Evolutionary conservation across 2,888 invertebrate genomes (phyloP), one percentile per base, ranked within the genome.

Genomic region (Cactoblastis cactorum): DNA sequence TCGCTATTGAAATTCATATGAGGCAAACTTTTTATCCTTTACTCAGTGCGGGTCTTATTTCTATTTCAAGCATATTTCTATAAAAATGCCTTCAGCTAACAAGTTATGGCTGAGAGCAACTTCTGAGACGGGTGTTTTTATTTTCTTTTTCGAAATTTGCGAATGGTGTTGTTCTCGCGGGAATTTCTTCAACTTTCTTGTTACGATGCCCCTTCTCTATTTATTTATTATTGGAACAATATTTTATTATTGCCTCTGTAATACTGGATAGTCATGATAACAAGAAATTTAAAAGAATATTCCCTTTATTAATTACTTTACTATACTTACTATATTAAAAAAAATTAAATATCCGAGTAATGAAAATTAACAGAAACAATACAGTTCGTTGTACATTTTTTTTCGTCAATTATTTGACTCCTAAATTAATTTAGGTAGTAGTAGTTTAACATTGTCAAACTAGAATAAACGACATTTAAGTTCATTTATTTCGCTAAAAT

Each of bases 121-220:
- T 72, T 72, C 67, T 58, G 58, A 72, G 67, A 63, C 59, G 69
- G 62, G 63, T 51, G 67, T 73, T 72, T 74, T 74, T 71, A 67
- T 74, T 74, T 73, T 69, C 66, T 69, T 78, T 74, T 74, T 65
- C 67, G 62, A 73, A 78, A 73, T 76, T 77, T 72, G 67, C 65
- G 67, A 78, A 77, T 72, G 69, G 67, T 69, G 67, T 69, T 71
- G 67, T 67, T 71, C 79, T 68, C 72, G 60, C 53, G 74, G 69
- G 78, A 69, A 74, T 76, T 74, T 64, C 59, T 57, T 68, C 65
- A 75, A 78, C 67, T 77, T 77, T 72, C 66, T 74, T 74, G 68
- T 74, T 74, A 64, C 69, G 62, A 64, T 71, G 68, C 71, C 71
- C n/a, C n/a, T n/a, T 74, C 69, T 67, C 60, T 61, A 65, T 65